phyloP scores from a whole-genome alignment of 2,888 invertebrate species.

The Penaeus monodon region DNA sequence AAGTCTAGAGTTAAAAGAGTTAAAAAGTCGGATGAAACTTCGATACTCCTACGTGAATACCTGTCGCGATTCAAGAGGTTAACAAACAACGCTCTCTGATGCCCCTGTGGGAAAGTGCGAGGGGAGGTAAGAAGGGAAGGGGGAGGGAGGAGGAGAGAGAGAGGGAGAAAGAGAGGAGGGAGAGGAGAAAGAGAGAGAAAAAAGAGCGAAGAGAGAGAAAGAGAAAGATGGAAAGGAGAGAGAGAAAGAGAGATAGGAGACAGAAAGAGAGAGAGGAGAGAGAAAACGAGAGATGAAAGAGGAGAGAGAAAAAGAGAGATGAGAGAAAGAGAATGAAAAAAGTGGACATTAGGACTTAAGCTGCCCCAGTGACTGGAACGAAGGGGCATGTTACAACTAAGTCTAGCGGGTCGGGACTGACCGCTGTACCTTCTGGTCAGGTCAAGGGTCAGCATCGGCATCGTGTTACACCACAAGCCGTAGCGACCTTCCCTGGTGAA shows the following conservation, averaged over 20 bases:
- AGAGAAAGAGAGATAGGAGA: neutral
- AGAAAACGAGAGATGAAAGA: neutral
- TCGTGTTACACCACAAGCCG: too few relatives aligned
- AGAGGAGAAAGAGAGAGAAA: neutral
- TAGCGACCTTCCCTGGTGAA: too few relatives aligned
- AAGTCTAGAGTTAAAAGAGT: too few relatives aligned
- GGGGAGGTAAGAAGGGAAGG: neutral
- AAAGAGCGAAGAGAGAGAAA: neutral
- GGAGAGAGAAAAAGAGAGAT: neutral
- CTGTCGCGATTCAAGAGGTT: too few relatives aligned
- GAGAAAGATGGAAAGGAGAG: neutral
- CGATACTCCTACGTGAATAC: too few relatives aligned
- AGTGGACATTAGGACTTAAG: too few relatives aligned
- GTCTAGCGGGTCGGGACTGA: too few relatives aligned
- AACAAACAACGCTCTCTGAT: neutral
- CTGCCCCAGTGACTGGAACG: too few relatives aligned
- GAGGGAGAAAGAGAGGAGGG: neutral
- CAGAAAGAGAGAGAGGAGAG: neutral
- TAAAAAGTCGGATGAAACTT: too few relatives aligned
- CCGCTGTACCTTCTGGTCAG: too few relatives aligned
- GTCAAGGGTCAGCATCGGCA: too few relatives aligned
- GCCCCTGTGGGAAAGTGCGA: neutral
- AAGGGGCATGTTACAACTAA: too few relatives aligned
- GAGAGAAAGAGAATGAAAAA: conserved; percentile 29
- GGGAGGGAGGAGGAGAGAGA: neutral